Evolutionary conservation across 2,113 vertebrate genomes (phyloP).

Genomic region (Indicator maculatus): DNA sequence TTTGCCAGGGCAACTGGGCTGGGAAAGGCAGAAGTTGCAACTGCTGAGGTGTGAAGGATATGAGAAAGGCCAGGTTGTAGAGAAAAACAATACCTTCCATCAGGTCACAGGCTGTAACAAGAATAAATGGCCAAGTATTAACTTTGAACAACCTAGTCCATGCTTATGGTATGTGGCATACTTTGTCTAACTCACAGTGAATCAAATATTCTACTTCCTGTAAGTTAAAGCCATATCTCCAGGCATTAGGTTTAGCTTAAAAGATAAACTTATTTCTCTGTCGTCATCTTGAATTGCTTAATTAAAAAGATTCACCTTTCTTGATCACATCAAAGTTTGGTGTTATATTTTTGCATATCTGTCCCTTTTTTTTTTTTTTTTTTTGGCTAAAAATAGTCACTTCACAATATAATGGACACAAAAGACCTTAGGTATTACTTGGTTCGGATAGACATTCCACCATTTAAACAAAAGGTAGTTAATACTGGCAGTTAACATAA

Average conservation of each 20-base stretch:
- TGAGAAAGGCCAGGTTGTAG: neutral
- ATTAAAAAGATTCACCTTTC: neutral
- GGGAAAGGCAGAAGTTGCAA: neutral
- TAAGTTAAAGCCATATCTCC: neutral
- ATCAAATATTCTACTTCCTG: neutral
- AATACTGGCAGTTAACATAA: neutral
- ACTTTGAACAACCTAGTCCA: neutral
- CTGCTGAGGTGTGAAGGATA: neutral
- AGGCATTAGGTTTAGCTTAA: neutral
- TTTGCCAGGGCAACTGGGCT: neutral
- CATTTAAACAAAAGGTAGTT: neutral
- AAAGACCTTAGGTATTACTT: neutral
- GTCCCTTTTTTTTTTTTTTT: neutral
- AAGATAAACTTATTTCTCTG: neutral
- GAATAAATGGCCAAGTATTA: neutral
- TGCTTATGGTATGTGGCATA: neutral
- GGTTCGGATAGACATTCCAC: neutral
- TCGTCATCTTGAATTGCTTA: neutral
- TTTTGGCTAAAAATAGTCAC: neutral
- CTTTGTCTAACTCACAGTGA: neutral
- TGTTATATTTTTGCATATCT: neutral
- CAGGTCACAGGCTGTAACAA: rapidly evolving
- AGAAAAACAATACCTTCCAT: neutral
- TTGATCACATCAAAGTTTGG: neutral
- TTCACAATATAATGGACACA: neutral